A percentile compares a stretch with the other conserved stretches of the same genome.
Conservation (phyloP, 2,888 invertebrate genomes). For the Norana najaformis region DNA sequence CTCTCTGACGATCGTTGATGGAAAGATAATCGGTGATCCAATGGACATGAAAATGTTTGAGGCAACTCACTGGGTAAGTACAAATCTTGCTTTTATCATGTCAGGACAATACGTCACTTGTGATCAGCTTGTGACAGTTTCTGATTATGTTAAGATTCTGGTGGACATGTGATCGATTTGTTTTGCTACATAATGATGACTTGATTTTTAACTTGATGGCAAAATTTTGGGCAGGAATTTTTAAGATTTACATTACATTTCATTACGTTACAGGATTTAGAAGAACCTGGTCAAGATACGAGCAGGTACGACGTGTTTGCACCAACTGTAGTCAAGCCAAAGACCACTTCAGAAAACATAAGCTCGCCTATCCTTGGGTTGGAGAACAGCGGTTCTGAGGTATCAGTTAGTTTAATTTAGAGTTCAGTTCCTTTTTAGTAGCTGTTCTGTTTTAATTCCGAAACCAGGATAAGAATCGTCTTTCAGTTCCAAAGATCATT, state of each 20-base stretch:
- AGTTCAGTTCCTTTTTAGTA: not conserved
- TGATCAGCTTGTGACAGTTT: not conserved
- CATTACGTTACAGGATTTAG: slow-evolving; percentile 55
- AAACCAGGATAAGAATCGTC: not conserved
- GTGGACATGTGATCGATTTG: not conserved
- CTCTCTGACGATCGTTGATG: slow-evolving; percentile 63
- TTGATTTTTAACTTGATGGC: not conserved
- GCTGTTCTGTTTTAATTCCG: no score
- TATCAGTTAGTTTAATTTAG: not conserved
- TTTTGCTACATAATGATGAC: no score
- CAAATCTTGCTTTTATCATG: not conserved
- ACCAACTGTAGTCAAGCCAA: slow-evolving; percentile 59
- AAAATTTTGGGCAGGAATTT: not conserved
- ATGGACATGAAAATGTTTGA: slow-evolving; percentile 65
- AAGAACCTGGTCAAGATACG: slow-evolving; percentile 59
- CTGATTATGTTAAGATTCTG: no score
- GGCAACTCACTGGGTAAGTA: slow-evolving; percentile 61
- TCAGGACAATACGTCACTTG: not conserved
- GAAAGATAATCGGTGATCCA: slow-evolving; percentile 63
- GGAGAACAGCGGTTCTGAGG: not conserved
- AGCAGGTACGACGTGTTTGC: slow-evolving; percentile 59
- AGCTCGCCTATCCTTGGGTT: not conserved
- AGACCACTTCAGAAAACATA: slow-evolving; percentile 28
- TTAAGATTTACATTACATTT: not conserved
- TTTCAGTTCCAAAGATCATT: not conserved